Evolutionary conservation across 2,113 vertebrate species (phyloP).

Genomic region (Smithornis capensis): DNA sequence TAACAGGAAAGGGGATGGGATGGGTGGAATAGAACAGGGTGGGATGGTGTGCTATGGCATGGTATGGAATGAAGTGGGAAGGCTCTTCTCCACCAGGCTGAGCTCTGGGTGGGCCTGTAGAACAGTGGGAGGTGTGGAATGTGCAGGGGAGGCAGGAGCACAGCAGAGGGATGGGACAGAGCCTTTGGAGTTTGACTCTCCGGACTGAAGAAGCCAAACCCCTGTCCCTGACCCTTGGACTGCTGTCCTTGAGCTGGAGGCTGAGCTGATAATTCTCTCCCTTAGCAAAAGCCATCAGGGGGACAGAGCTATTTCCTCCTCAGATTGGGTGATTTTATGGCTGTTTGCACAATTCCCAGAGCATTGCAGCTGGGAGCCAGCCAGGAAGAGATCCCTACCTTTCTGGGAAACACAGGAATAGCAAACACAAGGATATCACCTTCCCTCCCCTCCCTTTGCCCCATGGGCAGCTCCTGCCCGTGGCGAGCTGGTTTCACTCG

Average conservation of each 20-base stretch:
- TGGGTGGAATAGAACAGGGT: not conserved
- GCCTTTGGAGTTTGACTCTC: not conserved
- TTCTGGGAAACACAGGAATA: not conserved
- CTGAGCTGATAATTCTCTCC: not conserved
- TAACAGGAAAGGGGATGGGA: not conserved
- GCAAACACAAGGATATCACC: not conserved
- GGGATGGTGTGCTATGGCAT: not conserved
- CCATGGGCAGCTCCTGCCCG: fast-evolving
- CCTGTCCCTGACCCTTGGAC: not conserved
- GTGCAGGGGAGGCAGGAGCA: not conserved
- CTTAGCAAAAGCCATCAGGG: not conserved
- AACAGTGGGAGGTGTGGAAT: not conserved
- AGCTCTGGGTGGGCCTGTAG: not conserved
- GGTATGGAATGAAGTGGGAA: not conserved
- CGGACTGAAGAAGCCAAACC: not conserved
- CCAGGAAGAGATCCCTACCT: not conserved
- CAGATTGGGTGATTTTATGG: not conserved
- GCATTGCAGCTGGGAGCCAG: not conserved
- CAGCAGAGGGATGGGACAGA: fast-evolving
- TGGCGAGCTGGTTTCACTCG: not conserved
- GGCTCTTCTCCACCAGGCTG: not conserved
- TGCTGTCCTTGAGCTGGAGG: not conserved
- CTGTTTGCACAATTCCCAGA: not conserved
- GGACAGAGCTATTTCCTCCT: not conserved
- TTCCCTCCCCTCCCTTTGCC: not conserved